phyloP scores from a whole-genome alignment of 2,888 invertebrate genomes.

The Eilema griseolum region DNA sequence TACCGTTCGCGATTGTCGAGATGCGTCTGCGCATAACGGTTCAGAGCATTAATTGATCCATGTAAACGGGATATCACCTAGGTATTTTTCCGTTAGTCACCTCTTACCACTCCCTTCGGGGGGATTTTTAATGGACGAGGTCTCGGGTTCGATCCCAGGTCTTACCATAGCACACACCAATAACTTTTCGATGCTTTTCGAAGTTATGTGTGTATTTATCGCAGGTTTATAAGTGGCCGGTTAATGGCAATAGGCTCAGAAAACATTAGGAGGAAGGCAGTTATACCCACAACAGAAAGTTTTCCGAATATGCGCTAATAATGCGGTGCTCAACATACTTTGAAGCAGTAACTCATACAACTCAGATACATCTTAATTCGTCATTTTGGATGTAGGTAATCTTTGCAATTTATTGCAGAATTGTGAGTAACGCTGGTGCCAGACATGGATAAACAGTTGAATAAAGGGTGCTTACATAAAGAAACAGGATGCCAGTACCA shows the following conservation, averaged over 20 bases:
- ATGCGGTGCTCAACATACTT: neutral
- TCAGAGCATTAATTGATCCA: constrained; percentile 59
- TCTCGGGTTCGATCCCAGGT: no score
- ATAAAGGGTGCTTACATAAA: no score
- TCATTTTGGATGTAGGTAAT: constrained; percentile 7
- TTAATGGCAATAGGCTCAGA: no score
- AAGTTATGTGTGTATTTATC: no score
- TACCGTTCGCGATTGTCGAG: constrained; percentile 40
- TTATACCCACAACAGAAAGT: neutral
- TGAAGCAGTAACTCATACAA: neutral
- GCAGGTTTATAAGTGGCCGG: no score
- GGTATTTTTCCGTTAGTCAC: no score
- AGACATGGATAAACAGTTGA: neutral
- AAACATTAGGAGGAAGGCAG: neutral
- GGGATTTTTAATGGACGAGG: no score
- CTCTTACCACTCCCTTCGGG: no score
- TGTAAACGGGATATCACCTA: no score
- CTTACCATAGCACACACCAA: no score
- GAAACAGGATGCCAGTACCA: no score
- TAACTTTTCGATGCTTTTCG: no score
- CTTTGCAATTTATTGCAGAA: neutral
- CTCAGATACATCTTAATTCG: neutral
- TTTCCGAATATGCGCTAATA: neutral
- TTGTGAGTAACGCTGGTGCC: neutral
- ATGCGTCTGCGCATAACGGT: constrained; percentile 54